Base-by-base conservation (phyloP, 2,797 vertebrate species). In the Argentina silus region DNA sequence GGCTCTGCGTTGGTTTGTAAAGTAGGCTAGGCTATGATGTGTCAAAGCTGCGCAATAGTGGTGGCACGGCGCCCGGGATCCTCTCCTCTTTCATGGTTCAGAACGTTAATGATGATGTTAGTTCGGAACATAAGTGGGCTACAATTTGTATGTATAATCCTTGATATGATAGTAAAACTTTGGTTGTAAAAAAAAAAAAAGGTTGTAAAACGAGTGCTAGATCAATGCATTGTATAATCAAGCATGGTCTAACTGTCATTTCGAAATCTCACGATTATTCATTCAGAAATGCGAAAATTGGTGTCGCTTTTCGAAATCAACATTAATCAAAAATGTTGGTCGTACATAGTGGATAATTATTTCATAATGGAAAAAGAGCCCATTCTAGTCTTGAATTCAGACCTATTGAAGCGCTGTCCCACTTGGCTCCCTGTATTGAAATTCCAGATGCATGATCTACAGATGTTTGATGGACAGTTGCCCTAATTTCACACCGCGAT, bases 361-460 rank as follows among this genome's bases (percentile, higher is more conserved):
- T 67, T 67, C 3, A 51, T 50, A 15, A 53, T 10, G n/a, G 47
- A 19, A 21, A 67, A 23, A 3, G 12, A 23, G 21, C 47, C 14
- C 21, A 51, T 51, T 19, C n/a, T 36, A n/a, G 1, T 15, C 12
- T 60, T 60, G 23, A 17, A 36, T 36, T 78, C 78, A 73, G 78
- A 77, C 27, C 76, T 82, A 79, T 82, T 85, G 36, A 47, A 67
- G 75, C 77, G 78, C 48, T 79, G 21, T 21, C 78, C 76, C 86
- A 83, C 88, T 83, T 56, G 77, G 65, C 47, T 27, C 75, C 75
- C 80, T 83, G 81, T 83, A 84, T 71, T 82, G 77, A 79, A 83
- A 89, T 89, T 92, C 89, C 90, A 91, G 88, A 90, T 91, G 90
- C 83, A 83, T 89, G 88, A 81, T 86, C 79, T 72, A 76, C 91